These are phyloP conservation scores for Trisateles emortualis DNA, from an alignment of 2,888 invertebrate genomes.

Conservation along the genomic window DNA sequence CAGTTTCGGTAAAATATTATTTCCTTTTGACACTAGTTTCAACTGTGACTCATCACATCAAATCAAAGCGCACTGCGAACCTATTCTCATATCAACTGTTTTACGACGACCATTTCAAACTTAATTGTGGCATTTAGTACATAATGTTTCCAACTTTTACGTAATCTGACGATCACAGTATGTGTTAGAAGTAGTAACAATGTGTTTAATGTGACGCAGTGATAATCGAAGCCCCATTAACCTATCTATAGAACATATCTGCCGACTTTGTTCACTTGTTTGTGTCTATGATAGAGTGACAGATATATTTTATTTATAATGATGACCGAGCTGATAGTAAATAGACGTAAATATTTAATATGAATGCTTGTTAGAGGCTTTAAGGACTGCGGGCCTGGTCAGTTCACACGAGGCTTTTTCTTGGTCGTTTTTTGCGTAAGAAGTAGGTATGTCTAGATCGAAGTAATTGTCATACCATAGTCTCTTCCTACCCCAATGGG, in stretches of 20 bases:
- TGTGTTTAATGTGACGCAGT: slow-evolving; percentile 4
- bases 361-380: not conserved
- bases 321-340: not conserved
- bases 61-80: not conserved
- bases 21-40: not conserved
- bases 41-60: not conserved
- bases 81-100: slow-evolving; percentile 1
- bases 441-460: too few relatives aligned
- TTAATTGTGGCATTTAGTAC: slow-evolving; percentile 4
- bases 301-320: not conserved
- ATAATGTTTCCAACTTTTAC: slow-evolving; percentile 3
- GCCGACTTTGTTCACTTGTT: not conserved
- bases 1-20: not conserved
- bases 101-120: slow-evolving; percentile 2
- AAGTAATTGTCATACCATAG: too few relatives aligned
- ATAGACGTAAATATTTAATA: not conserved
- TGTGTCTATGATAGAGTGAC: not conserved
- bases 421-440: too few relatives aligned
- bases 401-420: too few relatives aligned
- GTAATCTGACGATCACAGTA: not conserved
- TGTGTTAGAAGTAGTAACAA: slow-evolving; percentile 6
- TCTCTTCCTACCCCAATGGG: too few relatives aligned
- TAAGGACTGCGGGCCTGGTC: too few relatives aligned
- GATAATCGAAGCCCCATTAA: slow-evolving; percentile 1
- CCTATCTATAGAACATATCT: slow-evolving; percentile 2